phyloP scores from a whole-genome alignment of 2,113 vertebrate species.

The Fregata magnificens region DNA sequence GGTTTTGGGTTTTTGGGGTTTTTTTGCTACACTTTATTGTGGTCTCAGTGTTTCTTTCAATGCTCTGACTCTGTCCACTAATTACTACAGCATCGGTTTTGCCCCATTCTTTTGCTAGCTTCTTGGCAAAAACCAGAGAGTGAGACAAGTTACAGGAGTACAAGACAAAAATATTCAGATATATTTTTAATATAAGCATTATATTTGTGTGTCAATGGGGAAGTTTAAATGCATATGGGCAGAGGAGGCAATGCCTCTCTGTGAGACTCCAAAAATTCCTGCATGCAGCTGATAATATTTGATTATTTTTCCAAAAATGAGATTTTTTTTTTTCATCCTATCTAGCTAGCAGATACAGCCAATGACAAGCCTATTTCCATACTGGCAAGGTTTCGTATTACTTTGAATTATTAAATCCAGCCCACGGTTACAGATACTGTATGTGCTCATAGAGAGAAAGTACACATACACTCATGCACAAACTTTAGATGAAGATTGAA shows the following conservation, averaged over 20 bases:
- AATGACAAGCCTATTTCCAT: conserved; percentile 2
- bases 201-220: neutral
- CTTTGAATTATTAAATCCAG: neutral
- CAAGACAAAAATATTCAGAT: neutral
- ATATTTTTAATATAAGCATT: neutral
- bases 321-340: neutral
- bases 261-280: neutral
- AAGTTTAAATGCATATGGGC: neutral
- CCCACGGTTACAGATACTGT: neutral
- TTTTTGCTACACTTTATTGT: fast-evolving
- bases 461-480: neutral
- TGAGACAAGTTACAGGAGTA: neutral
- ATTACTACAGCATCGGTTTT: neutral
- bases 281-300: conserved; percentile 38
- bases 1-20: fast-evolving
- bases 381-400: neutral
- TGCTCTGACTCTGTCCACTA: neutral
- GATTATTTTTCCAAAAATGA: conserved; percentile 27
- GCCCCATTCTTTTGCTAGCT: fast-evolving
- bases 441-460: neutral
- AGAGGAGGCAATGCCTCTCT: neutral
- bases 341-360: neutral
- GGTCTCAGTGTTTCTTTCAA: neutral
- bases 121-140: neutral
- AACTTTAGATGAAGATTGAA: neutral